Base-by-base conservation (phyloP, 1,140 invertebrate genomes). In the Anastatus disparis region DNA sequence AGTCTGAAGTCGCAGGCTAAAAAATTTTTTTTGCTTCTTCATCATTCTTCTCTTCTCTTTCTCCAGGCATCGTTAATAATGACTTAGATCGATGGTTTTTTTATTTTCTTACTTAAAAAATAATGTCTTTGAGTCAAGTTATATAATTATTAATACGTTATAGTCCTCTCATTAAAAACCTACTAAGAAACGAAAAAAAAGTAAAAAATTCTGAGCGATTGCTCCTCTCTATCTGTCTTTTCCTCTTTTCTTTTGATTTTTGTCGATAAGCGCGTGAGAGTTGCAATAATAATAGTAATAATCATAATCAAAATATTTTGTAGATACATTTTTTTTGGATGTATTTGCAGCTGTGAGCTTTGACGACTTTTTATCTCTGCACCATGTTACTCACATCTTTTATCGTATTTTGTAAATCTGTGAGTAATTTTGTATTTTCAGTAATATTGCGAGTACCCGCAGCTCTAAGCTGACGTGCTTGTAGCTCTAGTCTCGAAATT, bases 351-450 rank as follows among this genome's bases (percentile, higher is more conserved):
- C 6, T 1, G 13, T 0, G 24, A 65, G 27, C 20, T 3, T 56
- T 44, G 17, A 22, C n/a, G 31, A 29, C 17, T n/a, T 27, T 81
- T 84, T 91, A 94, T 87, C 93, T 92, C 82, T 93, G 91, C 79
- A 95, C 89, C 69, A 92, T 90, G 82, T 93, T 93, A 58, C 93
- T 89, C 44, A 95, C 90, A 84, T 95, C 93, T 77, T 92, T 93
- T 70, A 94, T 90, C 44, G 93, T 93, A 76, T 92, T 91, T 62
- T 93, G 92, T 72, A 95, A 89, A 76, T 95, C 93, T 72, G 87
- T 87, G 27, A 93, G 87, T 66, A 92, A 84, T 75, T 88, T 87
- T 72, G 89, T 87, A 77, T 92, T 92, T 75, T 93, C 92, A 59
- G 89, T 85, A 72, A 90, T 86, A 84, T 93, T 90, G 77, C 91